A percentile compares a stretch with the other conserved stretches of the same genome.
Conservation (phyloP, 2,888 invertebrate genomes). For the Micoletzkya japonica region DNA sequence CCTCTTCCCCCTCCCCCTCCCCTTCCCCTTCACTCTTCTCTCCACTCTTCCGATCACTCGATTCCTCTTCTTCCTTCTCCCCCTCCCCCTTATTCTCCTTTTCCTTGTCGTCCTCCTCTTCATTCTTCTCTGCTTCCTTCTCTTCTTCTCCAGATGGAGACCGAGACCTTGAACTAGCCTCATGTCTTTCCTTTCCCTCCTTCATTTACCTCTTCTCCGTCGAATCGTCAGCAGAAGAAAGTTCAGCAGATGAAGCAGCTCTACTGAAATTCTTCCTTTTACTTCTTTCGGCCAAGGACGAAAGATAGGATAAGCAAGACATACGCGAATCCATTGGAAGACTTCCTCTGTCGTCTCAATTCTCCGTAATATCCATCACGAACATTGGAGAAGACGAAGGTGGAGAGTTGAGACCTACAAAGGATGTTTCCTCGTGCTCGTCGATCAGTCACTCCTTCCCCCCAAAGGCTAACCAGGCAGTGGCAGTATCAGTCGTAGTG, state of each 20-base stretch:
- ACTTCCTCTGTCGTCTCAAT: constrained; percentile 24
- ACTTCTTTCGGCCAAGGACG: too few relatives aligned
- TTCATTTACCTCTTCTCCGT: background rate
- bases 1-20: too few relatives aligned
- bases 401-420: constrained; percentile 23
- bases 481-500: constrained; percentile 50
- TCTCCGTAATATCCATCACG: constrained; percentile 25
- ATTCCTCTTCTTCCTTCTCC: too few relatives aligned
- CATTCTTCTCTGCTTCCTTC: background rate
- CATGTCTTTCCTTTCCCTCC: background rate
- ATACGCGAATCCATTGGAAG: constrained; percentile 4
- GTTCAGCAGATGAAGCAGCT: background rate
- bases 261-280: background rate
- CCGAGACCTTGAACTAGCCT: background rate
- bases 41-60: too few relatives aligned
- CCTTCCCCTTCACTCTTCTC: too few relatives aligned
- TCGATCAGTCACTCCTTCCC: background rate
- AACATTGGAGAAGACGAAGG: constrained; percentile 24
- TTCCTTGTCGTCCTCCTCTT: too few relatives aligned
- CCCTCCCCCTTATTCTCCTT: too few relatives aligned
- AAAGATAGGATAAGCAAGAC: too few relatives aligned
- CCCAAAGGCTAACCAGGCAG: constrained; percentile 42
- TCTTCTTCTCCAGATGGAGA: background rate
- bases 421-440: background rate
- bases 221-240: constrained; percentile 3